A percentile compares a stretch with the other conserved stretches of the same genome.
Evolutionary conservation across 2,797 vertebrate species (phyloP).

Genomic region (Otolemur crassicaudatus): DNA sequence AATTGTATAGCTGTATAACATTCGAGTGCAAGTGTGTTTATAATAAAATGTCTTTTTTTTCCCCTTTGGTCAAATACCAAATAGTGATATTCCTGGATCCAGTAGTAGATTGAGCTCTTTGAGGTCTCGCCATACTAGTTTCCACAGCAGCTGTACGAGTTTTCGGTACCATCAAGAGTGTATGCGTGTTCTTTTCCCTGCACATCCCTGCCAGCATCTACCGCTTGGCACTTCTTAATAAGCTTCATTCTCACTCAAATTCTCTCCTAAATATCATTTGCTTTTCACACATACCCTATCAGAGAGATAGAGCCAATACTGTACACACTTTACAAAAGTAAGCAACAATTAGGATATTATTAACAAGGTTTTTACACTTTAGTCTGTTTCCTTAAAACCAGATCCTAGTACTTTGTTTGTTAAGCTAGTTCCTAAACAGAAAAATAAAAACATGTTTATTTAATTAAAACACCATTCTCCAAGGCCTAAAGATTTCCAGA

Average conservation of each 20-base stretch:
- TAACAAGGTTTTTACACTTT: not conserved
- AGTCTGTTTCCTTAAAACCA: conserved; percentile 40
- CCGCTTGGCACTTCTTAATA: no score
- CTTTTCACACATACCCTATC: not conserved
- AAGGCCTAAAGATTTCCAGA: conserved; percentile 65
- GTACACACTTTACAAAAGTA: not conserved
- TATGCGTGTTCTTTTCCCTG: no score
- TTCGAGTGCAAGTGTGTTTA: no score
- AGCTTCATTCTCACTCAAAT: not conserved
- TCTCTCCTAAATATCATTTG: not conserved
- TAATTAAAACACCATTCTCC: conserved; percentile 80
- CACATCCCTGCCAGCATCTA: no score
- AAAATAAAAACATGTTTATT: conserved; percentile 75
- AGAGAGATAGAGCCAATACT: not conserved
- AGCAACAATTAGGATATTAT: not conserved
- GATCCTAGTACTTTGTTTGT: conserved; percentile 52
- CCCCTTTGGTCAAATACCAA: no score
- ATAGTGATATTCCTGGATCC: no score
- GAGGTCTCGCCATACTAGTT: no score
- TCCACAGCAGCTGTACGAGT: no score
- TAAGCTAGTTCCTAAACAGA: conserved; percentile 63
- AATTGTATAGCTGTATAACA: no score
- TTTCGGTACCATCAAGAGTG: no score
- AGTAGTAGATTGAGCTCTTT: no score
- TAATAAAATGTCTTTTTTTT: no score